phyloP scores from a whole-genome alignment of 2,113 vertebrate genomes.

The Esox niger region DNA sequence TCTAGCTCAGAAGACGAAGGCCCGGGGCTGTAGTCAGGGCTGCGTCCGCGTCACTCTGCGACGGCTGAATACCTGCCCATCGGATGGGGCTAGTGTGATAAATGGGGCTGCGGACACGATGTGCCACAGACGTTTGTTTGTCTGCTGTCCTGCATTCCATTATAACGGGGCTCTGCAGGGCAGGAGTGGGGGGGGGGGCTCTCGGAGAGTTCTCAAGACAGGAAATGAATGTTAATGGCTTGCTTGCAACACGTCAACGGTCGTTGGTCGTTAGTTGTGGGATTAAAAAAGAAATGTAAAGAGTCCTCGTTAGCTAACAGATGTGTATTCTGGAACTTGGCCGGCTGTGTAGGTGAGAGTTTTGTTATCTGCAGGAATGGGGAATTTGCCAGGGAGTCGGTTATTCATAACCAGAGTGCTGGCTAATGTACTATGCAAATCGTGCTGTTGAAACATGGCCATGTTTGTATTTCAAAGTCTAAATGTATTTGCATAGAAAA shows the following conservation, averaged over 20 bases:
- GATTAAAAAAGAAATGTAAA: no score
- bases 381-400: not conserved
- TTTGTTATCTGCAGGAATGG: not conserved
- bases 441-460: no score
- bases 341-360: no score
- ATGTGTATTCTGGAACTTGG: no score
- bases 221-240: constrained; percentile 49
- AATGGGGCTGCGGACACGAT: constrained; percentile 12
- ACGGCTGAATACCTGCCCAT: constrained; percentile 28
- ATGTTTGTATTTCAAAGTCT: not conserved
- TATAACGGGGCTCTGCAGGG: constrained; percentile 42
- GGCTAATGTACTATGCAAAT: no score
- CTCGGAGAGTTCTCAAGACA: constrained; percentile 50
- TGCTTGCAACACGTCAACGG: not conserved
- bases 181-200: constrained; percentile 24
- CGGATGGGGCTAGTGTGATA: constrained; percentile 12
- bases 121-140: constrained; percentile 44
- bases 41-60: constrained; percentile 15
- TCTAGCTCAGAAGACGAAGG: constrained; percentile 33
- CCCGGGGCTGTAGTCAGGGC: not conserved
- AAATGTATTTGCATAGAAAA: not conserved
- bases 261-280: no score
- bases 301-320: no score
- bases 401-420: no score
- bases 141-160: constrained; percentile 44